Conservation (phyloP, 2,888 invertebrate species). For the Bombylius major region DNA sequence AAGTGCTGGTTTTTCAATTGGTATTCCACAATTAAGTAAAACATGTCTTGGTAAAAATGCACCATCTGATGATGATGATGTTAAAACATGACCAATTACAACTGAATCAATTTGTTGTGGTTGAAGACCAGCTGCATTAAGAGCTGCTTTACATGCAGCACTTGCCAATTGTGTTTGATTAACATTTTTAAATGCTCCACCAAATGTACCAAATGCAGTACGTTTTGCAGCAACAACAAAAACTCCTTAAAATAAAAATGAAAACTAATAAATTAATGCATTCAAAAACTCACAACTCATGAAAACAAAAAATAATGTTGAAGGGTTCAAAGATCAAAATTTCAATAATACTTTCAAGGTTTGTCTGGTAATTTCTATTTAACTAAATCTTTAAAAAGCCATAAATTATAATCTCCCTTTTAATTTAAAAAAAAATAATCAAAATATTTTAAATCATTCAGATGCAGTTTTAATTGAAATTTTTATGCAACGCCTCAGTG, state of each 20-base stretch:
- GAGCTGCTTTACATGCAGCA: conserved; percentile 63
- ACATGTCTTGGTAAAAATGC: conserved; percentile 78
- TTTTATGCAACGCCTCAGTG: no score
- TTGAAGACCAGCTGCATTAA: conserved; percentile 63
- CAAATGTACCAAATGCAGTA: conserved; percentile 93
- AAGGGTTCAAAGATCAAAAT: no score
- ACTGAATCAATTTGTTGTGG: conserved; percentile 83
- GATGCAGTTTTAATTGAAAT: no score
- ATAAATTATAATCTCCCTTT: no score
- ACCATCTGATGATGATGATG: conserved; percentile 66
- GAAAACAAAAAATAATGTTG: no score
- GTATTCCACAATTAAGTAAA: conserved; percentile 72
- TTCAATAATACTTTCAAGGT: no score
- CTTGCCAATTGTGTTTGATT: conserved; percentile 68
- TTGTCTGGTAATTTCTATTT: no score
- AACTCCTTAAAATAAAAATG: conserved; percentile 46
- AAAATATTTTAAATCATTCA: no score
- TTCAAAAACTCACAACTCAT: no score
- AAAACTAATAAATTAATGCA: no score
- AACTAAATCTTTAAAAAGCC: no score
- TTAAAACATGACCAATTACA: conserved; percentile 77
- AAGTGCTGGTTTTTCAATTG: conserved; percentile 70
- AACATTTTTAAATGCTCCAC: conserved; percentile 66
- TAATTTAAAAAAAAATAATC: no score
- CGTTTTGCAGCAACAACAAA: conserved; percentile 93